Evolutionary conservation across 2,113 vertebrate species (phyloP).

Genomic region (Macquaria australasica): DNA sequence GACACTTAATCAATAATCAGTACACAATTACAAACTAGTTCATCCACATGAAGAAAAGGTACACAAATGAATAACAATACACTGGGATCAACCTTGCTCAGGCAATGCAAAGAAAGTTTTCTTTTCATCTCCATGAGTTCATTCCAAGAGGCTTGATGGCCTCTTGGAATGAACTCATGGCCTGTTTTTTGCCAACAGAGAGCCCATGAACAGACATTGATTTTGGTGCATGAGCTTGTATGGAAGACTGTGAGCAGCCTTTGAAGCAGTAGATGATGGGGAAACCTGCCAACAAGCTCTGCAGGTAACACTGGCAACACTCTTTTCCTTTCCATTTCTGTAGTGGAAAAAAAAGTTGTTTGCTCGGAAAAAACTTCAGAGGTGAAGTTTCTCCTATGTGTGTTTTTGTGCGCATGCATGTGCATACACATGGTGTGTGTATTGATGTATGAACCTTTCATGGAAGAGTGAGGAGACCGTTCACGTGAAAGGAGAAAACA

Average conservation of each 20-base stretch:
- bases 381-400: neutral
- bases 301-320: conserved; percentile 34
- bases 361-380: conserved; percentile 28
- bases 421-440: neutral
- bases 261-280: conserved; percentile 63
- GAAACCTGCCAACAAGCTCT: conserved; percentile 34
- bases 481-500: conserved; percentile 43
- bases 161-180: too few species aligned
- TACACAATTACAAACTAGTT: neutral
- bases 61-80: neutral
- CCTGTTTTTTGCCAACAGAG: conserved; percentile 22
- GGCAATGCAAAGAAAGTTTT: conserved; percentile 1
- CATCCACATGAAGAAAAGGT: neutral
- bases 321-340: conserved; percentile 29
- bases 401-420: conserved; percentile 2
- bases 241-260: conserved; percentile 35
- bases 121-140: conserved; percentile 16
- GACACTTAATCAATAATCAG: conserved; percentile 14
- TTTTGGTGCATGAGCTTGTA: conserved; percentile 22
- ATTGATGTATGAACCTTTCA: conserved; percentile 34
- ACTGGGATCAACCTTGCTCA: neutral
- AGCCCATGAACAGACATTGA: conserved; percentile 15
- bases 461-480: conserved; percentile 20
- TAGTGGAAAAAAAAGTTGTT: conserved; percentile 25
- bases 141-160: conserved; percentile 6